These are phyloP conservation scores for Lytechinus variegatus DNA, from an alignment of 35 echinoderm and acorn worm genomes.

Conservation along the genomic window DNA sequence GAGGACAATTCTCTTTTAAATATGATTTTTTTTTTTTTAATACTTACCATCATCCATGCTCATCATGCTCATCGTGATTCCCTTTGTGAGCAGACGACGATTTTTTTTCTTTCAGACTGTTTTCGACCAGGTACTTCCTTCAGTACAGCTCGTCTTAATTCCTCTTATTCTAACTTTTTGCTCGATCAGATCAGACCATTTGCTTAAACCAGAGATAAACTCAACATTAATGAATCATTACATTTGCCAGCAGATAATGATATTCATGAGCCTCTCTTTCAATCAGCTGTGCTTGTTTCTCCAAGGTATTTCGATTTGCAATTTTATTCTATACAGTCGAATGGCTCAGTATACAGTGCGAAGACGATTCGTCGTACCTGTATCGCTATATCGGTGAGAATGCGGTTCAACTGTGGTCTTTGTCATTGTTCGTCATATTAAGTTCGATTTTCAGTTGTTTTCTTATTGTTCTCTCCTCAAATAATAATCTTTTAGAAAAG, in stretches of 20 bases:
- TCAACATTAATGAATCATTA: not conserved
- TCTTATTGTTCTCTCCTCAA: constrained; percentile 4
- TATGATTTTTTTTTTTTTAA: too few relatives aligned
- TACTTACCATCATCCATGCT: not conserved
- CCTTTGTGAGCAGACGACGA: not conserved
- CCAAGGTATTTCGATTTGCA: not conserved
- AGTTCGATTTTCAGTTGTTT: constrained; percentile 11
- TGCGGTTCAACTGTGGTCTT: not conserved
- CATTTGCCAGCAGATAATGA: not conserved
- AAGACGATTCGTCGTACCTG: not conserved
- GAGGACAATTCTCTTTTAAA: too few relatives aligned
- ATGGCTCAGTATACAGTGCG: not conserved
- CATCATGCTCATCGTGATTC: not conserved
- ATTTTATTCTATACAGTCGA: not conserved
- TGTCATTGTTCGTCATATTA: not conserved
- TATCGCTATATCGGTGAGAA: not conserved
- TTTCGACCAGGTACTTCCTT: not conserved
- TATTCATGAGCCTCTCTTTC: not conserved
- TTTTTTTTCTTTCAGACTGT: not conserved
- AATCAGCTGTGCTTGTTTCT: not conserved
- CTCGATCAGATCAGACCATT: not conserved
- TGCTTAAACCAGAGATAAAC: not conserved
- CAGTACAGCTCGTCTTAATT: not conserved
- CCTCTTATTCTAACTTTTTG: not conserved
- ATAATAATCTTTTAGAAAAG: not conserved